A percentile compares a stretch with the other conserved stretches of the same genome.
phyloP scores from a whole-genome alignment of 2,888 invertebrate genomes.

The Parnassius smintheus region DNA sequence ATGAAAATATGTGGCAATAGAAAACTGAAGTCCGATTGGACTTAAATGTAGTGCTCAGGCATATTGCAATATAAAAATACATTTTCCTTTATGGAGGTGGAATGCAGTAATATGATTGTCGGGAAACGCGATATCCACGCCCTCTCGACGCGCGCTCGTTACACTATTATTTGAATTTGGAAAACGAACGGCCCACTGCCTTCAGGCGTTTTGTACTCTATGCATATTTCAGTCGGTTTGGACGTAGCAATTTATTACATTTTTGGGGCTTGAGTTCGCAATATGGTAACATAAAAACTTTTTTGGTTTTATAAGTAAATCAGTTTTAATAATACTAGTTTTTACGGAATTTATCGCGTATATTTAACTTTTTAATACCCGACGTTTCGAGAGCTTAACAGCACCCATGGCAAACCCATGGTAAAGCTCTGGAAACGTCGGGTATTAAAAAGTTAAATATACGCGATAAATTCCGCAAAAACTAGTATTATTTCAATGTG shows the following conservation, averaged over 20 bases:
- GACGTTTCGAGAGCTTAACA: too few relatives aligned
- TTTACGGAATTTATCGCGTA: too few relatives aligned
- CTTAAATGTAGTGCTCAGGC: background rate
- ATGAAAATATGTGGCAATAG: too few relatives aligned
- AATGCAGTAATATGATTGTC: slow-evolving; percentile 36
- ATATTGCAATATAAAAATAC: slow-evolving; percentile 9
- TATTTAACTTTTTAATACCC: too few relatives aligned
- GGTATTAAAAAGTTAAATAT: too few relatives aligned
- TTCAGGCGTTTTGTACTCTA: slow-evolving; percentile 24
- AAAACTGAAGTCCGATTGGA: background rate
- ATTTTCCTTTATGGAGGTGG: slow-evolving; percentile 25
- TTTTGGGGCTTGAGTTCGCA: slow-evolving; percentile 3
- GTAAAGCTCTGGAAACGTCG: too few relatives aligned
- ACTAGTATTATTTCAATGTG: too few relatives aligned
- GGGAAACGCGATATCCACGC: slow-evolving; percentile 39
- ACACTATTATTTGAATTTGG: slow-evolving; percentile 51
- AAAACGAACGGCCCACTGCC: slow-evolving; percentile 51
- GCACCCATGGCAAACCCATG: too few relatives aligned
- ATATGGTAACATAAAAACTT: too few relatives aligned
- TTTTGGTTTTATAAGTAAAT: too few relatives aligned
- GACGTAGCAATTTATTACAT: slow-evolving; percentile 21
- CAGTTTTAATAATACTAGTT: too few relatives aligned
- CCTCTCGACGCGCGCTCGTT: slow-evolving; percentile 46
- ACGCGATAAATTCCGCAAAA: too few relatives aligned
- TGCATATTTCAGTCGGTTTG: slow-evolving; percentile 22